These are phyloP conservation scores for Frieseomelitta varia DNA, from an alignment of 1,140 invertebrate genomes.

Conservation along the genomic window DNA sequence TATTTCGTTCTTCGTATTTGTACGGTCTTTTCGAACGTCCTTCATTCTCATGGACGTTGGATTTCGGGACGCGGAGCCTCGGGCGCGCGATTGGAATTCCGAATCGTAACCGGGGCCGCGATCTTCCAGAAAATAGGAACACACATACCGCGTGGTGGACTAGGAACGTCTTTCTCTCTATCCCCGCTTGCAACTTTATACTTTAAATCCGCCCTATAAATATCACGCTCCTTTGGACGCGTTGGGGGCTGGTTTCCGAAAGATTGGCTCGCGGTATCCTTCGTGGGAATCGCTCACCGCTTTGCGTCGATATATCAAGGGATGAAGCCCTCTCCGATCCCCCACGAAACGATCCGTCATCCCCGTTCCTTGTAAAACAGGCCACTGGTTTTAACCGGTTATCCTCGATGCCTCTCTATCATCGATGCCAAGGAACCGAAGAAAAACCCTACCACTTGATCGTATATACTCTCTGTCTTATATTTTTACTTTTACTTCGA, in stretches of 20 bases:
- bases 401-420: conserved; percentile 53
- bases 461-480: neutral
- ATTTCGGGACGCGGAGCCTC: conserved; percentile 45
- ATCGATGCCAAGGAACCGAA: conserved; percentile 43
- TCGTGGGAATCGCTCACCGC: conserved; percentile 81
- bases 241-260: conserved; percentile 80
- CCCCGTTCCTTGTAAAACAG: conserved; percentile 72
- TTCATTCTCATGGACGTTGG: conserved; percentile 28
- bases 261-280: conserved; percentile 82
- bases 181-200: conserved; percentile 77
- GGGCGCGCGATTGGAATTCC: conserved; percentile 59
- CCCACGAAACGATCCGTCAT: conserved; percentile 77
- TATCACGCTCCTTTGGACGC: conserved; percentile 81
- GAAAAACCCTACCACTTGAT: conserved; percentile 47
- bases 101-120: conserved; percentile 26
- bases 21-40: neutral
- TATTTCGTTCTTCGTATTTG: neutral
- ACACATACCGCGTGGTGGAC: conserved; percentile 41
- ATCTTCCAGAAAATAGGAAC: conserved; percentile 79
- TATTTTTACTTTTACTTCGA: no score
- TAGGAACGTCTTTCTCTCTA: conserved; percentile 66
- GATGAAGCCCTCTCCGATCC: conserved; percentile 76
- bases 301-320: conserved; percentile 81
- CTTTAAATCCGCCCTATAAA: conserved; percentile 83
- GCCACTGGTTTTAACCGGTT: conserved; percentile 68